A percentile compares a stretch with the other conserved stretches of the same genome.
phyloP scores from a whole-genome alignment of 2,888 invertebrate species.

The Euclidia mi region DNA sequence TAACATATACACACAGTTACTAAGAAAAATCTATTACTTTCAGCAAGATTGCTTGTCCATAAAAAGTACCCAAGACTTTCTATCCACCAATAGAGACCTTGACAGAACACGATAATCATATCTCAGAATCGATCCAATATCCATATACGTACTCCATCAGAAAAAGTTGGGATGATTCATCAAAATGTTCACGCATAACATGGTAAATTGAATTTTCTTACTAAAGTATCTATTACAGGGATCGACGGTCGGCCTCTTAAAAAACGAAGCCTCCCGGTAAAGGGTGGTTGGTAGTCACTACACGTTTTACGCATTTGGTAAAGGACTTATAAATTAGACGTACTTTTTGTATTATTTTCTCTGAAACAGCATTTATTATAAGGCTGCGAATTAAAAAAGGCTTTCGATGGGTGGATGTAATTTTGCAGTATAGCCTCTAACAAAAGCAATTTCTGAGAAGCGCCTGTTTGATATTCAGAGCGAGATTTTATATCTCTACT shows the following conservation, averaged over 20 bases:
- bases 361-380: constrained; percentile 6
- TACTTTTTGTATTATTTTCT: constrained; percentile 10
- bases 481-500: not conserved
- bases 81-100: not conserved
- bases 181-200: constrained; percentile 36
- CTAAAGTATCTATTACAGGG: constrained; percentile 35
- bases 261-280: constrained; percentile 10
- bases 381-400: not conserved
- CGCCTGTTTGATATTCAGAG: constrained; percentile 1
- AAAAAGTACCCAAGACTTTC: not conserved
- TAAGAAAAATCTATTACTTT: too few species aligned
- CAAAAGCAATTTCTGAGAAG: not conserved
- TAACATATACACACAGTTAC: too few species aligned
- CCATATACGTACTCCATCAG: constrained; percentile 10
- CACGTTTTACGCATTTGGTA: constrained; percentile 32
- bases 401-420: not conserved
- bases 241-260: constrained; percentile 8
- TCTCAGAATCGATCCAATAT: constrained; percentile 19
- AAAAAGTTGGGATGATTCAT: constrained; percentile 40
- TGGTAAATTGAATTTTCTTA: constrained; percentile 46
- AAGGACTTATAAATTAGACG: constrained; percentile 19
- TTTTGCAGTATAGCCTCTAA: not conserved
- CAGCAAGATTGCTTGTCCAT: not conserved
- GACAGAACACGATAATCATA: constrained; percentile 20
- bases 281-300: constrained; percentile 9